Base-by-base conservation (phyloP, 2,888 invertebrate species). In the Isoperla grammatica region DNA sequence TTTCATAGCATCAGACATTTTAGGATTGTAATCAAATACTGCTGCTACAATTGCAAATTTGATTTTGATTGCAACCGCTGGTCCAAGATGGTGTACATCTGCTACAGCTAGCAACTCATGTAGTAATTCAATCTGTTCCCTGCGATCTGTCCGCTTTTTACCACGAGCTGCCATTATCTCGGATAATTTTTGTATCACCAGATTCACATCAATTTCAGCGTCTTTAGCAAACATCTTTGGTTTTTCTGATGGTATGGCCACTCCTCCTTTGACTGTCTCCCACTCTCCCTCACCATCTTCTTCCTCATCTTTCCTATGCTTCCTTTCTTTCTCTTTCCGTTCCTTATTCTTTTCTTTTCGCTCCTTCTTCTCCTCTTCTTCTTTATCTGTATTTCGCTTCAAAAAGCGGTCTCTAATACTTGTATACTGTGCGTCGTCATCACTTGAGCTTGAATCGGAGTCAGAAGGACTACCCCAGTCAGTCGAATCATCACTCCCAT, bases 181-280 rank as follows among this genome's bases (percentile, higher is more conserved):
- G 9, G 81, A 82, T 56, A 98, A 76, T 73, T 99, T 99, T 73
- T 95, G 95, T 45, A 94, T 78, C 0, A 99, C 96, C 0, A 93
- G 81, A 35, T 86, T 87, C 48, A 89, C 85, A 70, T 93, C 97
- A 67, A 99, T 96, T 73, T 99, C 98, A 12, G 94, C 94, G 73
- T 99, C 98, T 77, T 98, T 97, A 35, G 92, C 92, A 72, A 99
- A 99, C 93, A 99, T 95, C 76, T 96, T 95, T 0, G 94, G 93
- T 71, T 95, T 95, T 71, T 95, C 94, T 69, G 76, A 55, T 62
- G 68, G 66, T 39, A 72, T 67, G 2, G 74, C 71, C 2, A 71
- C 74, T 9, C 77, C 77, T 19, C 75, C 90, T 66, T 87, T 86
- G 0, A 95, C 95, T 2, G 90, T 89, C 73, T 92, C 89, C 95